Evolutionary conservation across 2,113 vertebrate species (phyloP).

Genomic region (Anser brachyrhynchus): DNA sequence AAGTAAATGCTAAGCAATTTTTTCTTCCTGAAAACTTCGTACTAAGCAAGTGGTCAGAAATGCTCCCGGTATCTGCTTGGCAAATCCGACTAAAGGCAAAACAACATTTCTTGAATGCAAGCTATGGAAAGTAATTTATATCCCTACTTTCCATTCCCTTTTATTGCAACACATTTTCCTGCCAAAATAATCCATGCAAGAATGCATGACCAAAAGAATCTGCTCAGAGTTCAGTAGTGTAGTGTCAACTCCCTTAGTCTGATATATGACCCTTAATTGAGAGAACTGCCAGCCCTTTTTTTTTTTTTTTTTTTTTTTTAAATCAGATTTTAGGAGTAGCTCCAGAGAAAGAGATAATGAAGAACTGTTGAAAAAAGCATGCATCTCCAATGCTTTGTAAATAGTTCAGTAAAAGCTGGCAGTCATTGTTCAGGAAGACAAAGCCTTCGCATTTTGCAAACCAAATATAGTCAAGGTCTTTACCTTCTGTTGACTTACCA

Average conservation of each 20-base stretch:
- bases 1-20: slow-evolving; percentile 14
- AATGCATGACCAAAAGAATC: slow-evolving; percentile 55
- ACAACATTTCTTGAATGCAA: slow-evolving; percentile 61
- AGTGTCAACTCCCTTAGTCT: slow-evolving; percentile 26
- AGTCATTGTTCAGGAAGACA: neutral
- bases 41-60: slow-evolving; percentile 55
- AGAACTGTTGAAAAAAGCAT: neutral
- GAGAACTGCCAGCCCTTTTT: neutral
- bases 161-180: slow-evolving; percentile 45
- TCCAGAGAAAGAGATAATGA: slow-evolving; percentile 5
- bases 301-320: neutral
- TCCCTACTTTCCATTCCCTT: slow-evolving; percentile 40
- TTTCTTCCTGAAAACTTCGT: slow-evolving; percentile 49
- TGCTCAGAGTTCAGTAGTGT: slow-evolving; percentile 34
- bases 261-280: slow-evolving; percentile 19
- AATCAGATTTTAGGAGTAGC: slow-evolving; percentile 3
- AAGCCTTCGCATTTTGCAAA: neutral
- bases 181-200: slow-evolving; percentile 66
- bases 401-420: neutral
- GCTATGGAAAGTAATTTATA: slow-evolving; percentile 55
- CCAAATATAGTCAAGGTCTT: neutral
- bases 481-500: neutral
- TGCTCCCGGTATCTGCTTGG: slow-evolving; percentile 43
- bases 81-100: slow-evolving; percentile 54
- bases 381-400: neutral